These are phyloP conservation scores for Drosophila nigromelanica DNA, from an alignment of 1,140 invertebrate genomes.

Conservation along the genomic window DNA sequence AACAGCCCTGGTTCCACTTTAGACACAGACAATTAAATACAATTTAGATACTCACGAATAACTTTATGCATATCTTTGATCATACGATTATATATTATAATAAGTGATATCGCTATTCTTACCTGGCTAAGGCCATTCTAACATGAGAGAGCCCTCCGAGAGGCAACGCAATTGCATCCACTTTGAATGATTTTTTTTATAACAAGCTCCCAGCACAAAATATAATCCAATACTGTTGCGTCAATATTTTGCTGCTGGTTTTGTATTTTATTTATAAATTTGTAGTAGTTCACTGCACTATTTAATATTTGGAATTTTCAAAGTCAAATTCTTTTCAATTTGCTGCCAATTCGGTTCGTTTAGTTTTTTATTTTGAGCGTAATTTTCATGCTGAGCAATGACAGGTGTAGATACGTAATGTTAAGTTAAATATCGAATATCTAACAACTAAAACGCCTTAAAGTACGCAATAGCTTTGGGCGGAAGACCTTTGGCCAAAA, in stretches of 20 bases:
- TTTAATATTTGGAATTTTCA: conserved; percentile 5
- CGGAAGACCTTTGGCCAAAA: conserved; percentile 2
- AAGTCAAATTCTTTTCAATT: background rate
- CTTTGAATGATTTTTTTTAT: conserved; percentile 82
- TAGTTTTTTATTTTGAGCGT: conserved; percentile 39
- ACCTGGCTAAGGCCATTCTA: conserved; percentile 87
- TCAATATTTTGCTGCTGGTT: conserved; percentile 17
- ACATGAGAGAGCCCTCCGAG: conserved; percentile 86
- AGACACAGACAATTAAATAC: background rate
- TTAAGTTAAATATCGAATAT: background rate
- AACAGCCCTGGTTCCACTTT: conserved; percentile 1
- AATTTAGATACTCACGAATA: background rate
- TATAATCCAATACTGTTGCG: conserved; percentile 28
- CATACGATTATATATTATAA: too few relatives aligned
- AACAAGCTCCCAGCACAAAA: conserved; percentile 43
- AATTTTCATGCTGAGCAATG: conserved; percentile 38
- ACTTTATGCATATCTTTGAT: too few relatives aligned
- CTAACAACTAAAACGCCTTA: background rate
- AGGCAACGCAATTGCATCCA: conserved; percentile 86
- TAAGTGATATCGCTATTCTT: conserved; percentile 61
- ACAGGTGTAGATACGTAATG: background rate
- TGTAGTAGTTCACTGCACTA: conserved; percentile 14
- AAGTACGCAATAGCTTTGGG: conserved; percentile 21
- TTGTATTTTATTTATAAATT: conserved; percentile 20
- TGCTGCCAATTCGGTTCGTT: background rate